Percentiles rank a stretch among this genome's conserved stretches.
phyloP scores from a whole-genome alignment of 2,888 invertebrate genomes.

The Cephus runcator region DNA sequence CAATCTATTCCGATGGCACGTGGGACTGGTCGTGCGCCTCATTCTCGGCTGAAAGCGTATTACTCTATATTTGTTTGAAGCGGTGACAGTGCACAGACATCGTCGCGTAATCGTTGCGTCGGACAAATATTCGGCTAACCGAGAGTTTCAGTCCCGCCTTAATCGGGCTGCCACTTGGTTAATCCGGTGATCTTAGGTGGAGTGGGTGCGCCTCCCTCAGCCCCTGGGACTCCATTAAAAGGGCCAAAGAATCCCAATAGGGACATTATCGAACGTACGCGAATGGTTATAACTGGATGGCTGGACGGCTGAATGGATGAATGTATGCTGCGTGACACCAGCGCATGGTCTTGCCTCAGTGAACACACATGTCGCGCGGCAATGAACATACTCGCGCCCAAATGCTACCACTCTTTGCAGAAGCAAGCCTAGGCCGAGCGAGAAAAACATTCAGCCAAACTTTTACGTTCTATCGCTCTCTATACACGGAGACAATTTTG shows the following conservation, averaged over 20 bases:
- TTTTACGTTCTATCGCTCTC: no score
- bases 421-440: no score
- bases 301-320: constrained; percentile 52
- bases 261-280: constrained; percentile 45
- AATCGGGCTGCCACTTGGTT: no score
- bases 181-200: background rate
- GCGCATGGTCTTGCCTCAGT: constrained; percentile 60
- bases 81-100: no score
- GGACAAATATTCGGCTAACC: no score
- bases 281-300: constrained; percentile 7
- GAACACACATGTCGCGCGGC: constrained; percentile 61
- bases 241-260: constrained; percentile 61
- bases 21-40: background rate
- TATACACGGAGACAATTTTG: no score
- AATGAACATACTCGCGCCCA: constrained; percentile 3
- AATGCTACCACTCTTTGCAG: background rate
- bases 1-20: background rate
- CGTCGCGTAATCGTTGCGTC: no score
- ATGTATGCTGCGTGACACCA: constrained; percentile 38
- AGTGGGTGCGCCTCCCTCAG: background rate
- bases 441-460: no score
- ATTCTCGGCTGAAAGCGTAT: background rate
- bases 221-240: constrained; percentile 56
- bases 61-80: no score
- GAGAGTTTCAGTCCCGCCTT: no score